Conservation (phyloP, 2,113 vertebrate genomes). For the Cynopterus brachyotis region DNA sequence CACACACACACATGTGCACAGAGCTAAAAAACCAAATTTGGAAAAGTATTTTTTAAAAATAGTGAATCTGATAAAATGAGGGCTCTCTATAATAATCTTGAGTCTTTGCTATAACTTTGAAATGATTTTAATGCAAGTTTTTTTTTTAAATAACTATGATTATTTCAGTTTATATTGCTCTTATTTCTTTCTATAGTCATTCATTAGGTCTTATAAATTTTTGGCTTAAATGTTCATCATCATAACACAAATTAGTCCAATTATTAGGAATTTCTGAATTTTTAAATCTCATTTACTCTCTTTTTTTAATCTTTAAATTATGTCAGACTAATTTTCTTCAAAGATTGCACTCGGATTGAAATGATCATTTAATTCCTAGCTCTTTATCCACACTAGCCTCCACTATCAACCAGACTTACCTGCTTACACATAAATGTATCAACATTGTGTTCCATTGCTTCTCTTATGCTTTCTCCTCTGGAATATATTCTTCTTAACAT, state of each 20-base stretch:
- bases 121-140: background rate
- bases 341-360: background rate
- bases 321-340: background rate
- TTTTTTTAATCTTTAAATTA: background rate
- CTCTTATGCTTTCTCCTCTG: background rate
- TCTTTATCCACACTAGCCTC: background rate
- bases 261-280: background rate
- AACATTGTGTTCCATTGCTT: background rate
- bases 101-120: background rate
- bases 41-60: background rate
- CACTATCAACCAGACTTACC: background rate
- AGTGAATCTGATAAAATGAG: background rate
- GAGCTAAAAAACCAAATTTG: background rate
- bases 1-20: background rate
- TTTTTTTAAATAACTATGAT: background rate
- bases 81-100: background rate
- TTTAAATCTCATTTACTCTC: background rate
- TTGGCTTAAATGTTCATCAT: background rate
- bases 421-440: background rate
- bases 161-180: background rate
- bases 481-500: background rate
- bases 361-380: background rate
- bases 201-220: background rate
- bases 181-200: background rate
- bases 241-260: background rate